Percentiles rank a stretch among this genome's conserved stretches.
phyloP scores from a whole-genome alignment of 35 echinoderm and acorn worm species.

The Apostichopus parvimensis region DNA sequence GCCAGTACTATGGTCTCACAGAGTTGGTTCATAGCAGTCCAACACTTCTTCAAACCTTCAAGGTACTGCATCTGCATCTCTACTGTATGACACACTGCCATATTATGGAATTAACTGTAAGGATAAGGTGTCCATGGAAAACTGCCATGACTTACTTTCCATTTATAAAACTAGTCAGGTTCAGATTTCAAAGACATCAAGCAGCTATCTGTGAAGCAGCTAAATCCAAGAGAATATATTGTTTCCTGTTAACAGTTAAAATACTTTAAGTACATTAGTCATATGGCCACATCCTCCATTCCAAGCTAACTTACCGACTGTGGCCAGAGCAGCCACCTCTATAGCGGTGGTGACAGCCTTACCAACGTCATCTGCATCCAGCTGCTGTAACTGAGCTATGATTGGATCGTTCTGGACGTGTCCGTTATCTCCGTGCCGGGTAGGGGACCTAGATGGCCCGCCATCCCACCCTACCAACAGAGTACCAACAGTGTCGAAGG shows the following conservation, averaged over 20 bases:
- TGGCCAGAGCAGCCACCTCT: slow-evolving; percentile 86
- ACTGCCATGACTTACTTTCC: no score
- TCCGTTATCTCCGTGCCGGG: slow-evolving; percentile 61
- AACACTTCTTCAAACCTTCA: no score
- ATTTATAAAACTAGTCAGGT: no score
- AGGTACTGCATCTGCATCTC: no score
- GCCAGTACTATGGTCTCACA: no score
- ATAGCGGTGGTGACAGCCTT: slow-evolving; percentile 71
- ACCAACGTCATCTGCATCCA: slow-evolving; percentile 63
- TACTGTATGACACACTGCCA: no score
- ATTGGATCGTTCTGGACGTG: slow-evolving; percentile 63
- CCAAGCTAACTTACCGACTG: slow-evolving; percentile 74
- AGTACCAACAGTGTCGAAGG: slow-evolving; percentile 84
- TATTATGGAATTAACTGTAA: no score
- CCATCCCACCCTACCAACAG: slow-evolving; percentile 97
- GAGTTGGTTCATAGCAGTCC: no score
- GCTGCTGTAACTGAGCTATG: slow-evolving; percentile 68
- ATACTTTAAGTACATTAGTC: not conserved
- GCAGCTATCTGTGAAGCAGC: not conserved
- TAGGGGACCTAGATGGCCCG: slow-evolving; percentile 68
- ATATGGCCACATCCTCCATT: no score
- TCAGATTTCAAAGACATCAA: not conserved
- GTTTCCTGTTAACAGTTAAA: not conserved
- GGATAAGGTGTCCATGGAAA: no score
- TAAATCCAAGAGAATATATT: not conserved